Evolutionary conservation across 2,888 invertebrate species (phyloP).

Genomic region (Parnassius glacialis): DNA sequence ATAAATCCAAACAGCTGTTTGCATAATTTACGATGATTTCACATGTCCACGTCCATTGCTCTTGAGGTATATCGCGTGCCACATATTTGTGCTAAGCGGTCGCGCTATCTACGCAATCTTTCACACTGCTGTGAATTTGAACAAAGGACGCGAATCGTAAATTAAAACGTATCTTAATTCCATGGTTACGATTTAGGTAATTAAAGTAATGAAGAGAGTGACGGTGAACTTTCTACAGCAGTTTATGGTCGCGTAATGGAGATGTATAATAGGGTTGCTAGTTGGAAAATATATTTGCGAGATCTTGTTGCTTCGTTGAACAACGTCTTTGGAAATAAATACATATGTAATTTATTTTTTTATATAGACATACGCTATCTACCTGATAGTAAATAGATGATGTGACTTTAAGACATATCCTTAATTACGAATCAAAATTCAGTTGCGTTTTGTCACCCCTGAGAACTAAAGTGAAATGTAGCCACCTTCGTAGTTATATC

Average conservation of each 20-base stretch:
- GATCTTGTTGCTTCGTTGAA: no score
- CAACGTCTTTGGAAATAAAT: no score
- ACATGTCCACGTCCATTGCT: slow-evolving; percentile 16
- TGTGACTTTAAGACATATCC: no score
- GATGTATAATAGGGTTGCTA: not conserved
- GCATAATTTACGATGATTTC: not conserved
- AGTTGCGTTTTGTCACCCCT: no score
- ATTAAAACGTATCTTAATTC: slow-evolving; percentile 1
- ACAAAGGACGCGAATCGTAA: slow-evolving; percentile 12
- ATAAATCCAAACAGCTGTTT: no score
- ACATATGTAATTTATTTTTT: no score
- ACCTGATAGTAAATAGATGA: no score
- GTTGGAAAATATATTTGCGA: no score
- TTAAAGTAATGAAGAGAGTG: not conserved
- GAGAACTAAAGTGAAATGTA: no score
- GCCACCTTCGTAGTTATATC: no score
- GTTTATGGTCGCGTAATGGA: slow-evolving; percentile 1
- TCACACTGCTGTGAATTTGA: slow-evolving; percentile 18
- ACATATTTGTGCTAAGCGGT: slow-evolving; percentile 8
- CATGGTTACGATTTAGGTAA: slow-evolving; percentile 3
- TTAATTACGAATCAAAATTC: no score
- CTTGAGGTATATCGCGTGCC: slow-evolving; percentile 6
- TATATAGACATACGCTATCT: no score
- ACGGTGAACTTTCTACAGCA: slow-evolving; percentile 38
- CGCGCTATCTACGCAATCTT: slow-evolving; percentile 11